A percentile compares a stretch with the other conserved stretches of the same genome.
phyloP scores from a whole-genome alignment of 2,888 invertebrate genomes.

The Stictocephala bisonia region DNA sequence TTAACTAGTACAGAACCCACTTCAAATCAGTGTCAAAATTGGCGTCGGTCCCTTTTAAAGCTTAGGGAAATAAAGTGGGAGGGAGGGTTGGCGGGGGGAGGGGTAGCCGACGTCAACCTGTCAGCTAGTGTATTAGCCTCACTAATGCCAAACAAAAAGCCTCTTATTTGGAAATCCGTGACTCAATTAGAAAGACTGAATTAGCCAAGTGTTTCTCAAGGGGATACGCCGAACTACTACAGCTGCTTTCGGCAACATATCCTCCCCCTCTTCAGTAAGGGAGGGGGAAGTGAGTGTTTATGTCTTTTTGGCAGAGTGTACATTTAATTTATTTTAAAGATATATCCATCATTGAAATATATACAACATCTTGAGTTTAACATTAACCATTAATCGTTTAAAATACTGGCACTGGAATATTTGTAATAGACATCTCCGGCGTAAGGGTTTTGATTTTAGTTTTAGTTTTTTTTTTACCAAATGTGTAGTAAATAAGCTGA shows the following conservation, averaged over 20 bases:
- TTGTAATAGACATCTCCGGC: too few species aligned
- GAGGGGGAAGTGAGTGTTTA: too few species aligned
- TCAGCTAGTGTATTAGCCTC: conserved; percentile 45
- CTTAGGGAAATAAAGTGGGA: conserved; percentile 43
- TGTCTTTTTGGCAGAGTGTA: too few species aligned
- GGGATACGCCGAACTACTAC: background rate
- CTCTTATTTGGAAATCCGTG: conserved; percentile 48
- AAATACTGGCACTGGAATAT: too few species aligned
- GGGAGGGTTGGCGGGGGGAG: background rate
- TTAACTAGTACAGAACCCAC: conserved; percentile 27
- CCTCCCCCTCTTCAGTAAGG: too few species aligned
- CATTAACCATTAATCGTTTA: too few species aligned
- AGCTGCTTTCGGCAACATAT: conserved; percentile 15
- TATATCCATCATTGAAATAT: too few species aligned
- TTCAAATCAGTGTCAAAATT: conserved; percentile 40
- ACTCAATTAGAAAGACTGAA: conserved; percentile 48
- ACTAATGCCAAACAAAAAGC: conserved; percentile 49
- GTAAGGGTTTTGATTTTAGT: too few species aligned
- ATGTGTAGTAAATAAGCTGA: too few species aligned
- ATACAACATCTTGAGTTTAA: too few species aligned
- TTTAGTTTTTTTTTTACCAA: too few species aligned
- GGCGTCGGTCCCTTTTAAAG: conserved; percentile 35
- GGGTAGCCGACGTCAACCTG: conserved; percentile 22
- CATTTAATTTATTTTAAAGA: too few species aligned
- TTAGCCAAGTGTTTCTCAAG: conserved; percentile 45